A percentile compares a stretch with the other conserved stretches of the same genome.
Conservation (phyloP, 2,888 invertebrate species). For the Amphiduros pacificus region DNA sequence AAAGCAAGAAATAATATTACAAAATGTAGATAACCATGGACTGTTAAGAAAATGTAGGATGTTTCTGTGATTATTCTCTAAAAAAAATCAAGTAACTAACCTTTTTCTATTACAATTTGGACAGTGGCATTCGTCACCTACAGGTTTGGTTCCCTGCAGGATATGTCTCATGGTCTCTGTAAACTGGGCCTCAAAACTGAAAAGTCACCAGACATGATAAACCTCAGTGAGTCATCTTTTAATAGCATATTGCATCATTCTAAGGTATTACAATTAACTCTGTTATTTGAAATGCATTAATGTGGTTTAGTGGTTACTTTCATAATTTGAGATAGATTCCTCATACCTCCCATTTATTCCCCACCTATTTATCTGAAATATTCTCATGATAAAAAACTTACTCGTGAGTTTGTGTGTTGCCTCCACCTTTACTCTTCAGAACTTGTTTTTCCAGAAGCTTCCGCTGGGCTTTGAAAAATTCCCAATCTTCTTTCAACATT, state of each 20-base stretch:
- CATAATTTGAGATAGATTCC: no score
- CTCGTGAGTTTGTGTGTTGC: constrained; percentile 9
- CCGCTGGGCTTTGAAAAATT: constrained; percentile 61
- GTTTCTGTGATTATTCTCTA: neutral
- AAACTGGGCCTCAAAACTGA: constrained; percentile 48
- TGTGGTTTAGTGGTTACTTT: no score
- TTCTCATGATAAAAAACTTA: neutral
- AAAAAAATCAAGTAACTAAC: constrained; percentile 32
- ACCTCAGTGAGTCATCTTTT: no score
- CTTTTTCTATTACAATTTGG: constrained; percentile 56
- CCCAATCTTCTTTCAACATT: constrained; percentile 63
- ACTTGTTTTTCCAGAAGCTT: constrained; percentile 55
- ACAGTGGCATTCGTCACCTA: constrained; percentile 49
- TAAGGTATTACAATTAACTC: no score
- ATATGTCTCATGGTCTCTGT: constrained; percentile 56
- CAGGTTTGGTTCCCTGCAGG: constrained; percentile 50
- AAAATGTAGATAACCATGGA: neutral
- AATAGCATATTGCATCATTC: no score
- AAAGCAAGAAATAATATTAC: constrained; percentile 10
- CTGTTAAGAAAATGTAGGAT: neutral
- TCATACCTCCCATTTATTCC: no score
- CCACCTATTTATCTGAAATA: no score
- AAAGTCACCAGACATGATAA: no score
- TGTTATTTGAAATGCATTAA: neutral
- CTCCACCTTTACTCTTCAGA: constrained; percentile 7